Conservation (phyloP, 2,888 invertebrate genomes). For the Nysson spinosus region DNA sequence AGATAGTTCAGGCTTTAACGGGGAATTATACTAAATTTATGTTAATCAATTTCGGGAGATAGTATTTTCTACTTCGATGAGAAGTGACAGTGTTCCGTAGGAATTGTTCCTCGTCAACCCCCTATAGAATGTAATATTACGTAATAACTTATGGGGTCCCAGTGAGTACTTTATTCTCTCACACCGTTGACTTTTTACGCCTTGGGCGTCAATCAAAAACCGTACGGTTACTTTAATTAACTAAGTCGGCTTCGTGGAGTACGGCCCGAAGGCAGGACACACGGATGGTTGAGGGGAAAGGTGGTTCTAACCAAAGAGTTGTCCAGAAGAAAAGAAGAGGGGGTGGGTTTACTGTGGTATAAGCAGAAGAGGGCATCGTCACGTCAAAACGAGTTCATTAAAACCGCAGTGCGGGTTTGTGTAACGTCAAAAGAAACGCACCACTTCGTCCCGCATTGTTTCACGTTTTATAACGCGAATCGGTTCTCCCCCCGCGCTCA, state of each 20-base stretch:
- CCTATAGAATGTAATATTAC: conserved; percentile 38
- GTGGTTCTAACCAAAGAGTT: no score
- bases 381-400: conserved; percentile 74
- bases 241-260: conserved; percentile 55
- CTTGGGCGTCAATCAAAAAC: conserved; percentile 68
- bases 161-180: conserved; percentile 28
- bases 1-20: no score
- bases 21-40: no score
- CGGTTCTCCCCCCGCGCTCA: no score
- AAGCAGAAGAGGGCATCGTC: conserved; percentile 46
- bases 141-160: conserved; percentile 49
- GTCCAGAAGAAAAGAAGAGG: not conserved
- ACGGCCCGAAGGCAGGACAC: conserved; percentile 14
- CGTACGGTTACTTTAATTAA: conserved; percentile 71
- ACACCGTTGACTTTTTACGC: conserved; percentile 56
- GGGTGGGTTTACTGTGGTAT: not conserved
- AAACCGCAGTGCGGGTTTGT: conserved; percentile 58
- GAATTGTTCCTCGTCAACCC: conserved; percentile 33
- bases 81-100: no score
- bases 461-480: conserved; percentile 51
- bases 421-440: conserved; percentile 50
- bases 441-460: conserved; percentile 50
- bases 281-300: conserved; percentile 11
- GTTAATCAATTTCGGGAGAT: no score
- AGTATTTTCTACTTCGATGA: no score